These are phyloP conservation scores for Tachysurus vachellii DNA, from an alignment of 2,113 vertebrate species.

Conservation along the genomic window DNA sequence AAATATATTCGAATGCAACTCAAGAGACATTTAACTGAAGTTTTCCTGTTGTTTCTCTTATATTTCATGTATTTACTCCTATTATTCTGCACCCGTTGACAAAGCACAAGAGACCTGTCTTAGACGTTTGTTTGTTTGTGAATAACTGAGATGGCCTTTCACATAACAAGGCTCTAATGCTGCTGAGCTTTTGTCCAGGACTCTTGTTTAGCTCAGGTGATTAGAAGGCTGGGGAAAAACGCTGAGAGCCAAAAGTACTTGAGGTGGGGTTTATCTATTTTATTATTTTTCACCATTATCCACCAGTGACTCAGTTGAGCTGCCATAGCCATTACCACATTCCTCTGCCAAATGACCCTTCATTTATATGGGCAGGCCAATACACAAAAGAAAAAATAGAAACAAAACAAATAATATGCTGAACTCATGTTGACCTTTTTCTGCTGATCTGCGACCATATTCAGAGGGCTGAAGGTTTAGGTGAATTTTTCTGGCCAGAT, in stretches of 20 bases:
- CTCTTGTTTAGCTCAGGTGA: constrained; percentile 15
- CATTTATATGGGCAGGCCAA: constrained; percentile 8
- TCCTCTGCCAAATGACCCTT: background rate
- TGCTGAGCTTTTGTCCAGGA: constrained; percentile 13
- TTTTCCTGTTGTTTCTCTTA: background rate
- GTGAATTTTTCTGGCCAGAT: background rate
- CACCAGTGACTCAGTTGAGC: constrained; percentile 1
- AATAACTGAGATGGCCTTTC: constrained; percentile 26
- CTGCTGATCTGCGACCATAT: constrained; percentile 14
- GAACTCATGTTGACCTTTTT: background rate
- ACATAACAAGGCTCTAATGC: constrained; percentile 4
- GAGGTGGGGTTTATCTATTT: constrained; percentile 9
- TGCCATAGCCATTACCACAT: constrained; percentile 30
- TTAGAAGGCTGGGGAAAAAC: constrained; percentile 15
- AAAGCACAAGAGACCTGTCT: constrained; percentile 7
- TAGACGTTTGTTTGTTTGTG: constrained; percentile 18
- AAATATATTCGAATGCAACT: constrained; percentile 24
- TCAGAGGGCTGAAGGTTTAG: background rate
- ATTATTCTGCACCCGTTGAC: background rate
- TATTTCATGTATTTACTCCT: background rate
- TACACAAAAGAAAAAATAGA: background rate
- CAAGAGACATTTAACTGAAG: background rate
- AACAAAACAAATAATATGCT: background rate
- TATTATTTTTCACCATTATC: constrained; percentile 20
- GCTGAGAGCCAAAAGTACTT: constrained; percentile 7